Evolutionary conservation across 1,140 invertebrate genomes (phyloP), one percentile per base, ranked within the genome.

Genomic region (Drosophila seguyi): DNA sequence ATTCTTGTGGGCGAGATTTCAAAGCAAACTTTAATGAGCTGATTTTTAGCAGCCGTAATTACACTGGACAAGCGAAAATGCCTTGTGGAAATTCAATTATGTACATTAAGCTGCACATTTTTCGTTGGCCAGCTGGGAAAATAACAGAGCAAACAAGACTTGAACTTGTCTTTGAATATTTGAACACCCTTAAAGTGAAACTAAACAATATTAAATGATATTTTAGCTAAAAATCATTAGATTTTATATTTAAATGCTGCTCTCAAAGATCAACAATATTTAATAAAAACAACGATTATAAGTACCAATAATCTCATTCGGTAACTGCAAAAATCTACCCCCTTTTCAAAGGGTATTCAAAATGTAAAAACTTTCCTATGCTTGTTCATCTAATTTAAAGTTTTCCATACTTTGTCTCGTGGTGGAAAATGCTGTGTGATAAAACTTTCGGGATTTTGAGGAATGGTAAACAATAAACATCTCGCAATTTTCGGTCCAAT

Each of bases 381-480:
- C 59, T 75, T 50, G 29, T 29, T 75, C 44, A 75, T 75, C 65
- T 65, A 75, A 75, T 66, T 75, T 75, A 75, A 75, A 75, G 58
- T 47, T 75, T 75, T 45, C 1, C 14, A 34, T 10, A 29, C 38
- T 16, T 27, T 39, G 27, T 38, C 34, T 14, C 44, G 27, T 50
- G 38, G 45, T 29, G 14, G 27, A 68, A 38, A 44, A 42, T 27
- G 38, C n/a, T 50, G 38, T 56, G 22, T 25, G 20, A 27, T 39
- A 53, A 75, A 69, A 65, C 34, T 65, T 79, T 67, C 11, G 29
- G 42, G 62, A 47, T 34, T 62, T 53, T 48, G 47, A 44, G 55
- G 57, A 71, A 72, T 72, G 53, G 56, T 66, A 87, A 72, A 82
- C 68, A 86, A 86, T 78, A 86, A 87, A 79, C 63, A 85, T 75